Evolutionary conservation across 2,888 invertebrate species (phyloP), one percentile per base, ranked within the genome.

Genomic region (Leptinotarsa tumamoca): DNA sequence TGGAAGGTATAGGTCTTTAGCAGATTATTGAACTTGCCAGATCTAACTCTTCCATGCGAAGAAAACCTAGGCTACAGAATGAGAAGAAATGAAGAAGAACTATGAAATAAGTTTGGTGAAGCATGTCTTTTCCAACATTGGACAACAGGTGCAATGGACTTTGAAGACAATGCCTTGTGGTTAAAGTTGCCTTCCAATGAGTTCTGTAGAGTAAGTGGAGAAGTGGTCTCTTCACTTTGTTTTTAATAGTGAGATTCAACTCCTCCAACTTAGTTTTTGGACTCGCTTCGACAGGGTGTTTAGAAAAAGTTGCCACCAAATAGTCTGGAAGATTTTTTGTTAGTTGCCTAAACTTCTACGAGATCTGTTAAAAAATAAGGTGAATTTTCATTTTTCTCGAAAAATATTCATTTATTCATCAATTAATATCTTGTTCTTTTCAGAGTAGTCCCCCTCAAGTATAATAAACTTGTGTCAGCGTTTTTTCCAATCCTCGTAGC

Each of bases 151-250:
- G 10, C 33, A 0, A 10, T 43, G 43, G 43, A 43, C 10, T 43
- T 43, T 43, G 43, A 43, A 43, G 13, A 43, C 43, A 43, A 43
- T 43, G 43, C 10, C 43, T 43, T 43, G 10, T 43, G 43, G 18
- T 68, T 21, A 7, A 14, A 5, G 10, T 27, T n/a, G 27, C 23
- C 61, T 17, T n/a, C 43, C 76, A 18, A 71, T 79, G 80, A 82
- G 84, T 83, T 83, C 81, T 81, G 78, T 83, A 80, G 81, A 85
- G 81, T 85, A 86, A 87, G 88, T 87, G 87, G 88, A 88, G 87
- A 85, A 88, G 87, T 88, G 87, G 87, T 87, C 87, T 87, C 87
- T 86, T 87, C 86, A 87, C 88, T 87, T 85, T 84, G 81, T 83
- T 83, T 84, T 80, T 74, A 80, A 82, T 82, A 88, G 88, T 88